Conservation (phyloP, 2,888 invertebrate species). For the Limnephilus auricula region DNA sequence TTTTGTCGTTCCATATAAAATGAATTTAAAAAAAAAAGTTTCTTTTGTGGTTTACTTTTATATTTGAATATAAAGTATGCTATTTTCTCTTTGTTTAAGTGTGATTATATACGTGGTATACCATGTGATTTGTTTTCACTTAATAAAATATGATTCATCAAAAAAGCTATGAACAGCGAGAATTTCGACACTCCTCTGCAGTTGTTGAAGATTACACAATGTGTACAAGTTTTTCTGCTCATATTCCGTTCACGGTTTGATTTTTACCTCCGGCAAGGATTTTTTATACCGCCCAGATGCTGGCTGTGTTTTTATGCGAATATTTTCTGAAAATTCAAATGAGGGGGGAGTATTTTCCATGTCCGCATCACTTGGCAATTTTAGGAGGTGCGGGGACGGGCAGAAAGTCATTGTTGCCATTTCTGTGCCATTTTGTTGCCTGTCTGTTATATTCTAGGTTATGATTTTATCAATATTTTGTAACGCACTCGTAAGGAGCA, state of each 20-base stretch:
- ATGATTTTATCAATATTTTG: no score
- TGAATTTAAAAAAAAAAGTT: no score
- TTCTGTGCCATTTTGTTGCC: no score
- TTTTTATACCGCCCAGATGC: slow-evolving; percentile 35
- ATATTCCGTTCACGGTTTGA: not conserved
- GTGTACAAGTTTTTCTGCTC: not conserved
- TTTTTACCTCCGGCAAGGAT: not conserved
- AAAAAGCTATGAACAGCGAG: not conserved
- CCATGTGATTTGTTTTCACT: no score
- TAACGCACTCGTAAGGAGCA: no score
- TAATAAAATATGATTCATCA: not conserved
- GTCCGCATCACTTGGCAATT: slow-evolving; percentile 13
- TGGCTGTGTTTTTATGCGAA: slow-evolving; percentile 50
- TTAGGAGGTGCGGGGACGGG: not conserved
- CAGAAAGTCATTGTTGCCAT: not conserved
- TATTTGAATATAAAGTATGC: no score
- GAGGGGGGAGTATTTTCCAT: slow-evolving; percentile 35
- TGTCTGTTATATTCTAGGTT: no score
- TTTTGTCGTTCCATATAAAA: no score
- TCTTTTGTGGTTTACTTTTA: no score
- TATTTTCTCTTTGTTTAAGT: no score
- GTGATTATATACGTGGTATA: no score
- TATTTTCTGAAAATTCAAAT: slow-evolving; percentile 62
- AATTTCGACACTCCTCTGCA: not conserved
- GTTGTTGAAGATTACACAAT: not conserved